Evolutionary conservation across 2,113 vertebrate genomes (phyloP).

Genomic region (Camelus bactrianus): DNA sequence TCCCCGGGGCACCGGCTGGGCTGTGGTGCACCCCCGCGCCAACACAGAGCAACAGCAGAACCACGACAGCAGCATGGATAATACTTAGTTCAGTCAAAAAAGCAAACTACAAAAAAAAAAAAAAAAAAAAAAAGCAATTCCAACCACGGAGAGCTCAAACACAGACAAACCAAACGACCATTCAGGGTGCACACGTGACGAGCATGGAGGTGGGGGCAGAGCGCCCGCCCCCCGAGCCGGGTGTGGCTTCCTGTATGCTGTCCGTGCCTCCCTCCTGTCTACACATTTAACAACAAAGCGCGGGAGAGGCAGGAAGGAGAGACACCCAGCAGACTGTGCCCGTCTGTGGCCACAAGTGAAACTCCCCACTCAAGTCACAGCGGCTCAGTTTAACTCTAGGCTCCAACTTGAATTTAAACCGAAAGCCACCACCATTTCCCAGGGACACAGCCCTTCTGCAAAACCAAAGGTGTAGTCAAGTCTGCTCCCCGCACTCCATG

Average conservation of each 20-base stretch:
- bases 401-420: background rate
- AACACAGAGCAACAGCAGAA: too few species aligned
- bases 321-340: too few species aligned
- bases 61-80: too few species aligned
- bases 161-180: background rate
- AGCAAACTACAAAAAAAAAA: too few species aligned
- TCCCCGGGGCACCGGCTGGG: too few species aligned
- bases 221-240: background rate
- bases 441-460: background rate
- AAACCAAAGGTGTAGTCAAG: background rate
- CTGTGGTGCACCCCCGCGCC: too few species aligned
- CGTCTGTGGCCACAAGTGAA: background rate
- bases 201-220: background rate
- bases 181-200: fast-evolving
- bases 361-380: background rate
- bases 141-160: too few species aligned
- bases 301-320: background rate
- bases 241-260: too few species aligned
- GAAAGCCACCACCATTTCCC: background rate
- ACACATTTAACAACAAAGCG: background rate
- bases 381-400: background rate
- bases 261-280: fast-evolving
- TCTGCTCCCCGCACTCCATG: background rate
- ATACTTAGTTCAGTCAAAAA: too few species aligned
- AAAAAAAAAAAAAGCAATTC: too few species aligned